Percentiles rank a stretch among this genome's conserved stretches.
Conservation (phyloP, 1,140 invertebrate genomes). For the Notospermus geniculatus region DNA sequence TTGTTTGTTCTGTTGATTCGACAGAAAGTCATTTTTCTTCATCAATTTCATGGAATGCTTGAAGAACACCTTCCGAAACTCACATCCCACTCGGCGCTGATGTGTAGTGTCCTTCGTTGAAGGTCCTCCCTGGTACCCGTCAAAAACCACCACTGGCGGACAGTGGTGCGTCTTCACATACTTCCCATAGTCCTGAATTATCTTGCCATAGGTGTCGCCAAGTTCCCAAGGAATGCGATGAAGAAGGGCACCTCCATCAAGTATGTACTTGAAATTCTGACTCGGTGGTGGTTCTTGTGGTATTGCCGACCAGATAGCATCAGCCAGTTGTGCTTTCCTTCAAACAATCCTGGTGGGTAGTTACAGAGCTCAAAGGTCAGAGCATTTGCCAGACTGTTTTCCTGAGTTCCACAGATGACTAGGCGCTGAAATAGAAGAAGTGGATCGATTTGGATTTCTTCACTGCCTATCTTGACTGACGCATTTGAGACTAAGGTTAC, state of each 20-base stretch:
- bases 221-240: not conserved
- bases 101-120: conserved; percentile 1
- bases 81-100: not conserved
- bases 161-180: not conserved
- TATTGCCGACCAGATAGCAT: too few species aligned
- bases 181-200: not conserved
- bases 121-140: not conserved
- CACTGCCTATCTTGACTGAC: too few species aligned
- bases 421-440: too few species aligned
- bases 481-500: too few species aligned
- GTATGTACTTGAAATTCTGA: not conserved
- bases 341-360: conserved; percentile 23
- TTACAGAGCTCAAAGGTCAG: too few species aligned
- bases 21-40: not conserved
- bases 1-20: not conserved
- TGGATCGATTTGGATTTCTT: too few species aligned
- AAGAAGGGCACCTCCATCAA: not conserved
- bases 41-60: not conserved
- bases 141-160: not conserved
- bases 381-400: too few species aligned
- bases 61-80: not conserved
- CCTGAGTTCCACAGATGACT: too few species aligned
- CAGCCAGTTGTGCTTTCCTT: conserved; percentile 16
- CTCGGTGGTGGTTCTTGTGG: not conserved
- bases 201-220: not conserved